Conservation (phyloP, 2,888 invertebrate species). For the Agrilus biguttatus region DNA sequence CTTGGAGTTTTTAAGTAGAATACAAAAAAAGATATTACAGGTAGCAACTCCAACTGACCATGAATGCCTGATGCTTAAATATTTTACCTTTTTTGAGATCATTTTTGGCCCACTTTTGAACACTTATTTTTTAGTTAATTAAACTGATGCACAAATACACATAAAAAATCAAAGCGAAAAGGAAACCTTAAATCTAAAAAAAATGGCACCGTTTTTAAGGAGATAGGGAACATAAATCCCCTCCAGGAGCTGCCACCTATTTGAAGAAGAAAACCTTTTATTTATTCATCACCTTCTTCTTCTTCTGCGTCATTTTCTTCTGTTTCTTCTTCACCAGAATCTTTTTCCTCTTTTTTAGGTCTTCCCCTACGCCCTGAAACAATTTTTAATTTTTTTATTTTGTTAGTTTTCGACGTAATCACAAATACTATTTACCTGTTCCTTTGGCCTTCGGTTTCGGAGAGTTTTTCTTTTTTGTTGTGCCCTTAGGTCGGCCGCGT, state of each 20-base stretch:
- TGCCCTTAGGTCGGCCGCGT: conserved; percentile 40
- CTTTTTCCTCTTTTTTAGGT: conserved; percentile 31
- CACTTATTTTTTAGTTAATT: too few species aligned
- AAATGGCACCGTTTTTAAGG: neutral
- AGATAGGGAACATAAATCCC: neutral
- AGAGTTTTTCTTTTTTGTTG: conserved; percentile 34
- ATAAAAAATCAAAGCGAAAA: neutral
- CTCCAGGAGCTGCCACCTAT: neutral
- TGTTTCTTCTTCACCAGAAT: conserved; percentile 29
- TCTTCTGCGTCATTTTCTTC: conserved; percentile 27
- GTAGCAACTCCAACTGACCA: too few species aligned
- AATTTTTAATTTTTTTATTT: neutral
- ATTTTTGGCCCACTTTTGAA: too few species aligned
- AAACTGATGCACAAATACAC: too few species aligned
- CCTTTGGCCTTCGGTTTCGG: conserved; percentile 29
- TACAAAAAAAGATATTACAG: too few species aligned
- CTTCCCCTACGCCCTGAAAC: conserved; percentile 29
- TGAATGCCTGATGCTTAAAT: too few species aligned
- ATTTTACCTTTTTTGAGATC: too few species aligned
- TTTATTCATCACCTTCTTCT: conserved; percentile 23
- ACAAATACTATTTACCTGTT: conserved; percentile 6
- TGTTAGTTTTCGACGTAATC: neutral
- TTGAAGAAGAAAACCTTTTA: neutral
- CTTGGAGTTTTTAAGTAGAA: too few species aligned
- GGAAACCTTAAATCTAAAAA: neutral